Base-by-base conservation (phyloP, 2,797 vertebrate genomes). In the Numenius phaeopus region DNA sequence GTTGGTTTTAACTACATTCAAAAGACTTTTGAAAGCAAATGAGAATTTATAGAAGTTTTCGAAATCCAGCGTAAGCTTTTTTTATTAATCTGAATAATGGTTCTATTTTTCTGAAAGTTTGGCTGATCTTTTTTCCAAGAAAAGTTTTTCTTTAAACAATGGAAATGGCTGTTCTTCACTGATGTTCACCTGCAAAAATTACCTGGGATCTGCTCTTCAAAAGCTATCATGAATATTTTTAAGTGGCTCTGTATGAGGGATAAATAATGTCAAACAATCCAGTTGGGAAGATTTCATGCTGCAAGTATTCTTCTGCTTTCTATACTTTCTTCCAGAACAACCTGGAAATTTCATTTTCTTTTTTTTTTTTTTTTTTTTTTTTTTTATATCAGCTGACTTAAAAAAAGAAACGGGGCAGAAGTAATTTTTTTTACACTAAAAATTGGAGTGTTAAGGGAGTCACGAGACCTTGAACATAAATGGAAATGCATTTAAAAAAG, bases 321-420 rank as follows among this genome's bases (percentile, higher is more conserved):
- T 40, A 11, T 32, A 40, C 14, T 50, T 37, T 37, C 34, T 37
- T 37, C 34, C 23, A 61, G 5, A 73, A 15, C 4, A 83, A 58
- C 4, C 3, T 30, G 19, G 13, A 10, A 73, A n/a, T 64, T 71
- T 13, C 0, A 34, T 70, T 66, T 58, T 71, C 0, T 32, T 82
- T 5, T 40, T 61, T 22, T n/a, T 55, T 70, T 65, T 58, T 71
- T 0, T 0, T 32, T 82, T 5, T 47, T 61, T 22, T n/a, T 55
- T 34, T 89, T 52, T 82, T 62, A 7, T 37, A 22, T 72, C 32
- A 70, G 2, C 13, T 72, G 54, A 49, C 19, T 54, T 21, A 14
- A 30, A 29, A 46, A 52, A 29, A 49, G 49, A n/a, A 34, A 27
- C 21, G n/a, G 3, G 8, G 5, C 18, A 30, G 2, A 47, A 23